Conservation (phyloP, 2,797 vertebrate genomes). For the Babyrousa celebensis region DNA sequence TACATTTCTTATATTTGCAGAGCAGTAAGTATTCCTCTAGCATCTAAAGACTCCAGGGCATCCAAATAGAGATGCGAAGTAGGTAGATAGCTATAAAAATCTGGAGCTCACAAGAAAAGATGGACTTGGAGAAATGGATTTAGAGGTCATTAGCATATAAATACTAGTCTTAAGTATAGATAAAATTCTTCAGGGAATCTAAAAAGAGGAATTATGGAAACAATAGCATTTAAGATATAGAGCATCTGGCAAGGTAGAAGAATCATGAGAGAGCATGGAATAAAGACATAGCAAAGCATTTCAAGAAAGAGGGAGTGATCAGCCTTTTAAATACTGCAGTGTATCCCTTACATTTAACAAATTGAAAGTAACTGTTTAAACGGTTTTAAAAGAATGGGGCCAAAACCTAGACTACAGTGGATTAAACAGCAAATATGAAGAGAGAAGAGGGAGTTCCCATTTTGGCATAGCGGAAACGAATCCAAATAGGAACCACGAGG, state of each 20-base stretch:
- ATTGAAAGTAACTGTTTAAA: constrained; percentile 61
- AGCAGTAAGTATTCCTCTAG: constrained; percentile 47
- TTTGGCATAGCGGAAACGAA: too few relatives aligned
- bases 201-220: constrained; percentile 19
- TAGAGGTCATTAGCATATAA: constrained; percentile 21
- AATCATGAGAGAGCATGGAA: neutral
- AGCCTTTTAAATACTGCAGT: constrained; percentile 2
- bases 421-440: neutral
- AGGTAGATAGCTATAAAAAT: constrained; percentile 4
- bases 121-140: neutral
- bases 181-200: neutral
- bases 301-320: neutral
- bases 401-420: neutral
- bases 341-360: neutral
- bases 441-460: neutral
- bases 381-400: neutral
- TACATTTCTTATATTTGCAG: constrained; percentile 28
- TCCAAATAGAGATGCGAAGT: constrained; percentile 8
- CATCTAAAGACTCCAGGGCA: neutral
- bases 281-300: neutral
- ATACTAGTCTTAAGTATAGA: constrained; percentile 16
- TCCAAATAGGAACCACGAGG: too few relatives aligned
- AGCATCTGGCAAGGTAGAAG: neutral
- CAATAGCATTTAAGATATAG: neutral
- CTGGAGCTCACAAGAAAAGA: neutral